Evolutionary conservation across 2,113 vertebrate species (phyloP).

Genomic region (Xyrauchen texanus): DNA sequence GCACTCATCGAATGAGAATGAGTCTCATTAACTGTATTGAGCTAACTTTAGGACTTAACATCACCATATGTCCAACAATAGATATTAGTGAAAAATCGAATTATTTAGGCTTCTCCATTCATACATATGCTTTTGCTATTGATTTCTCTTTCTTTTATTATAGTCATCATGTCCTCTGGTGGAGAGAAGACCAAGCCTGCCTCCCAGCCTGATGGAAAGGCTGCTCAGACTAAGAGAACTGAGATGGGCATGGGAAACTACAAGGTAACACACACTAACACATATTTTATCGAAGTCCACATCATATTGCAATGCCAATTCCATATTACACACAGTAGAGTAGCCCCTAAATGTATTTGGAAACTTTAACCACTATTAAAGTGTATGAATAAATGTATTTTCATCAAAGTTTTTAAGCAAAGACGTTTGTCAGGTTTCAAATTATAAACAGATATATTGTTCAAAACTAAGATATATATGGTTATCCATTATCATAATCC

Average conservation of each 20-base stretch:
- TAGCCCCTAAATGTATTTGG: not conserved
- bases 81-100: not conserved
- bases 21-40: not conserved
- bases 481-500: too few species aligned
- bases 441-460: too few species aligned
- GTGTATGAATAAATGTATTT: too few species aligned
- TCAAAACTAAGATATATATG: too few species aligned
- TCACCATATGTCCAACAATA: constrained; percentile 26
- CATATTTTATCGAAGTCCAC: not conserved
- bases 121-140: not conserved
- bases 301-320: not conserved
- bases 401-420: too few species aligned
- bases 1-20: not conserved
- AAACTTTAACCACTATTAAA: too few species aligned
- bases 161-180: constrained; percentile 71
- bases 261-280: constrained; percentile 64
- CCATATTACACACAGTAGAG: not conserved
- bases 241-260: constrained; percentile 66
- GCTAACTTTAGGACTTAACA: constrained; percentile 29
- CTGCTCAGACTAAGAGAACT: constrained; percentile 65
- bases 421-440: too few species aligned
- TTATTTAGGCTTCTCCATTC: constrained; percentile 10
- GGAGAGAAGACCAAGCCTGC: constrained; percentile 73
- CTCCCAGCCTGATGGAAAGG: constrained; percentile 72
- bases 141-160: not conserved